Percentiles rank a stretch among this genome's conserved stretches.
Evolutionary conservation across 2,797 vertebrate genomes (phyloP).

Genomic region (Taeniopygia guttata): DNA sequence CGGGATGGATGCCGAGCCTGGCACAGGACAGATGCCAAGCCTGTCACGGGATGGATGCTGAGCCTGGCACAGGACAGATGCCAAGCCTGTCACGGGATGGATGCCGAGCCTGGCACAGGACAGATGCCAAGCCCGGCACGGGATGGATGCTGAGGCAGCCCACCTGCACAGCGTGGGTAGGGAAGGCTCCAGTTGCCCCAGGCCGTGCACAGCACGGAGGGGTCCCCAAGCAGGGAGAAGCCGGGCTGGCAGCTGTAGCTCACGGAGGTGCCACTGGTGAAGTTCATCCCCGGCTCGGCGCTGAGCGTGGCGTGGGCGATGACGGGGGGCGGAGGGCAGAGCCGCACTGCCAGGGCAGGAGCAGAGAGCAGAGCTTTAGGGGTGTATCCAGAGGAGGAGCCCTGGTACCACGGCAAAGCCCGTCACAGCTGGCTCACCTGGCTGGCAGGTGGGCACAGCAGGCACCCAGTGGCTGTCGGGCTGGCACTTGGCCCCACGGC

Average conservation of each 20-base stretch:
- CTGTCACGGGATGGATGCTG: no score
- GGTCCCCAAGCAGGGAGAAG: constrained; percentile 50
- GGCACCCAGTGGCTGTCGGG: background rate
- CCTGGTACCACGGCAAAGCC: accelerated
- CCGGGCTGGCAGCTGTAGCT: constrained; percentile 68
- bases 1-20: background rate
- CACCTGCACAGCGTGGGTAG: constrained; percentile 60
- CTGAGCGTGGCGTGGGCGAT: constrained; percentile 47
- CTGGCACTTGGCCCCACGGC: background rate
- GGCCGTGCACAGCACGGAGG: constrained; percentile 29
- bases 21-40: accelerated
- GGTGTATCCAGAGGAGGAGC: accelerated
- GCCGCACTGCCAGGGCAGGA: background rate
- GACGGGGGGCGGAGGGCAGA: constrained; percentile 49
- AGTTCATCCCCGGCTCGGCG: background rate
- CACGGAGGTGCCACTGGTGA: constrained; percentile 52
- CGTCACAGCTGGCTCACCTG: background rate
- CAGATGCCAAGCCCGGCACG: accelerated
- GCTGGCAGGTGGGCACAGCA: background rate
- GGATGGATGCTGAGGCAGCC: background rate
- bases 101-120: accelerated
- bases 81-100: background rate
- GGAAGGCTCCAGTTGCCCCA: constrained; percentile 57
- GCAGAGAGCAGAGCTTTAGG: background rate
- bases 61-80: accelerated